phyloP scores from a whole-genome alignment of 2,888 invertebrate genomes.

The Drosophila kambysellisi region DNA sequence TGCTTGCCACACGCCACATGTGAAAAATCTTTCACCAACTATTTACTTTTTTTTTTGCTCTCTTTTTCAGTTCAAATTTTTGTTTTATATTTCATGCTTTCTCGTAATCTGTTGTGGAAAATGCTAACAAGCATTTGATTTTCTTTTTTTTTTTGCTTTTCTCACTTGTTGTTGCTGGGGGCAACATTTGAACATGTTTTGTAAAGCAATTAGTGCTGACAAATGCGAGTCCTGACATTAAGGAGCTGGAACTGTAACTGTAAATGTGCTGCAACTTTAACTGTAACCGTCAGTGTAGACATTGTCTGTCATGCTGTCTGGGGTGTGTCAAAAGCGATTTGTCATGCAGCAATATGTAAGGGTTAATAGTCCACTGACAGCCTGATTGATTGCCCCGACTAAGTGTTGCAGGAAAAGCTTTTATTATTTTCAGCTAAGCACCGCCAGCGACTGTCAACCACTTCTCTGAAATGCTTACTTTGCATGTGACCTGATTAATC shows the following conservation, averaged over 20 bases:
- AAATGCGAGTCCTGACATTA: constrained; percentile 55
- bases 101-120: constrained; percentile 22
- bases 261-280: constrained; percentile 1
- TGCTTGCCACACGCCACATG: constrained; percentile 48
- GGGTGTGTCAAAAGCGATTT: constrained; percentile 61
- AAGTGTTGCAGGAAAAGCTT: constrained; percentile 14
- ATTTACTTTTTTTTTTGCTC: not conserved
- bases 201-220: constrained; percentile 72
- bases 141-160: constrained; percentile 3
- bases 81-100: constrained; percentile 36
- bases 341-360: constrained; percentile 60
- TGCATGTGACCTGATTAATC: constrained; percentile 21
- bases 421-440: not conserved
- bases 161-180: constrained; percentile 1
- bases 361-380: constrained; percentile 59
- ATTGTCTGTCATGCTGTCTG: constrained; percentile 45
- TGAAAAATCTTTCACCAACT: constrained; percentile 49
- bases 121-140: constrained; percentile 46
- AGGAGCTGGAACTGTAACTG: constrained; percentile 22
- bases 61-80: constrained; percentile 11
- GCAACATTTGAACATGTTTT: constrained; percentile 49
- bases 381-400: constrained; percentile 62
- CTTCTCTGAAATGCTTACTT: not conserved
- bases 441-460: constrained; percentile 20
- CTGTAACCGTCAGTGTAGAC: constrained; percentile 31